These are phyloP conservation scores for Caenorhabditis sp. DNA, from an alignment of 2,888 invertebrate species.

Conservation along the genomic window DNA sequence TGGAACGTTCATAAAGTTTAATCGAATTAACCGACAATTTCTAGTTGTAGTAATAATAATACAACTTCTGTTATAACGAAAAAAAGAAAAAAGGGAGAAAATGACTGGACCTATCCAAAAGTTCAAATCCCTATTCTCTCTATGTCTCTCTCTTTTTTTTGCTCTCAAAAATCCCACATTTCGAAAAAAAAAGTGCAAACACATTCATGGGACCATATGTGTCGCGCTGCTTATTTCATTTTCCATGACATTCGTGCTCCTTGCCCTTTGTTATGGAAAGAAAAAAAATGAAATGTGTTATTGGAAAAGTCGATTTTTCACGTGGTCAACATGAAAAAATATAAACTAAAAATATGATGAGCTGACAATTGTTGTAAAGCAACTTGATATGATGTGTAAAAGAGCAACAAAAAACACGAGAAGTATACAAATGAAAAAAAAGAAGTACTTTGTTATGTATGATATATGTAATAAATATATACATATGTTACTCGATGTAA, in stretches of 20 bases:
- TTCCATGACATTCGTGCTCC: no score
- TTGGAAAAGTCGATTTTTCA: no score
- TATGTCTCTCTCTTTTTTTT: not conserved
- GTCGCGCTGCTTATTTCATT: no score
- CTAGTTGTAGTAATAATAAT: not conserved
- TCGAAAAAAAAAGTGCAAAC: not conserved
- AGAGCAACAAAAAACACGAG: not conserved
- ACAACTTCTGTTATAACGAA: not conserved
- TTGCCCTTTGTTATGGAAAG: no score
- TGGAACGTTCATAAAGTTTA: not conserved
- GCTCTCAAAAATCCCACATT: not conserved
- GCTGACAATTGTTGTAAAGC: not conserved
- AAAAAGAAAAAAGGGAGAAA: not conserved
- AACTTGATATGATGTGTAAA: not conserved
- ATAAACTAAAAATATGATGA: not conserved
- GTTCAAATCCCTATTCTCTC: not conserved
- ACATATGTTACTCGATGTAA: no score
- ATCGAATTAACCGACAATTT: not conserved
- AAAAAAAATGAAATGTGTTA: no score
- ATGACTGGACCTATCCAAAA: not conserved
- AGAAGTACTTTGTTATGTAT: not conserved
- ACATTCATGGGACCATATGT: no score
- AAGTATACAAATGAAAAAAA: not conserved
- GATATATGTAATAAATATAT: not conserved
- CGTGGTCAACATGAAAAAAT: no score